Evolutionary conservation across 2,888 invertebrate genomes (phyloP).

Genomic region (Agrenia bidenticulata): DNA sequence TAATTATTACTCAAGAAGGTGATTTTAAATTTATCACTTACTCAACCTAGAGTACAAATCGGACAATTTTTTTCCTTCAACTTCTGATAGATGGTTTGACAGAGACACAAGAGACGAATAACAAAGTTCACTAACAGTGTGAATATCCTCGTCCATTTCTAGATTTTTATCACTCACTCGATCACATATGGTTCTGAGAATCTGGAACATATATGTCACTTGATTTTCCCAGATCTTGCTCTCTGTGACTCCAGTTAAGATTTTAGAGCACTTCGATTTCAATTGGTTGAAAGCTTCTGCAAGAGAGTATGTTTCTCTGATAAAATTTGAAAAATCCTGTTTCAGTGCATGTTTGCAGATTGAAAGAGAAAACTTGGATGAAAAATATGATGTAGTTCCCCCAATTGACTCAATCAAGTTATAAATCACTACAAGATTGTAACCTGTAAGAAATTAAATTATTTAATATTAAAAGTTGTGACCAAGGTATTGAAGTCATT

Average conservation of each 20-base stretch:
- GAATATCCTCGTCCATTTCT: neutral
- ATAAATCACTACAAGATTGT: neutral
- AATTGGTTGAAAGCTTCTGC: neutral
- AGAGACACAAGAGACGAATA: neutral
- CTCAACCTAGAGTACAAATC: slow-evolving; percentile 7
- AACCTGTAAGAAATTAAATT: neutral
- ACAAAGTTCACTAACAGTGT: neutral
- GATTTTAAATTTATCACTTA: neutral
- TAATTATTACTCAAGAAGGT: neutral
- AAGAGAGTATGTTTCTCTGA: neutral
- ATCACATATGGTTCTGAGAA: neutral
- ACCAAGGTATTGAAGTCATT: too few relatives aligned
- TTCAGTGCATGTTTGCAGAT: too few relatives aligned
- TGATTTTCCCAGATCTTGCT: neutral
- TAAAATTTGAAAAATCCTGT: neutral
- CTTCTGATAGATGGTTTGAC: neutral
- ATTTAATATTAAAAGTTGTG: neutral
- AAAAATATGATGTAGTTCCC: neutral
- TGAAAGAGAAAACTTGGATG: neutral
- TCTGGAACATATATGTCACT: neutral
- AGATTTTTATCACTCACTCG: neutral
- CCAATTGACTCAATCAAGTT: neutral
- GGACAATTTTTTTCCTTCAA: neutral
- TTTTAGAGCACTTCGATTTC: neutral
- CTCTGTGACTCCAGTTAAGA: neutral